Conservation (phyloP, 92 coral and sea anemone genomes). For the Epizoanthus scotinus region DNA sequence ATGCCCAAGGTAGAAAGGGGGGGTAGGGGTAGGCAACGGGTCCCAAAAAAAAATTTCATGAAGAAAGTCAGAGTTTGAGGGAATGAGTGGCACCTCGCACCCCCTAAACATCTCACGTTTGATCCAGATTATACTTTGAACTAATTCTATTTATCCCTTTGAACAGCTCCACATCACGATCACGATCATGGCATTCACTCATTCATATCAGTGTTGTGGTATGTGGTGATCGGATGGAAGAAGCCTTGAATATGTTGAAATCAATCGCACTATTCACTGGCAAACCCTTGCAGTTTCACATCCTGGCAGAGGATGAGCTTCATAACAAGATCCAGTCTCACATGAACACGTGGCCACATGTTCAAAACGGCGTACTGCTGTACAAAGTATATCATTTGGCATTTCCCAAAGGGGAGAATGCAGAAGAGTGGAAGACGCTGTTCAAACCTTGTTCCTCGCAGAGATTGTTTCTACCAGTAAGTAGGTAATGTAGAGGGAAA, state of each 20-base stretch:
- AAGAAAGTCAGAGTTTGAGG: background rate
- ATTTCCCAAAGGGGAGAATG: constrained; percentile 70
- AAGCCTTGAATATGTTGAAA: constrained; percentile 84
- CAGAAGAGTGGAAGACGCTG: constrained; percentile 75
- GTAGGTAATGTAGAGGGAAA: background rate
- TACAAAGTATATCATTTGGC: constrained; percentile 76
- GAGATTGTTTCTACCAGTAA: constrained; percentile 86
- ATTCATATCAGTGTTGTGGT: constrained; percentile 81
- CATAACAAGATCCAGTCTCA: constrained; percentile 56
- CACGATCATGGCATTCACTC: background rate
- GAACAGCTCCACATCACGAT: background rate
- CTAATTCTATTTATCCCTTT: background rate
- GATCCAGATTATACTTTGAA: background rate
- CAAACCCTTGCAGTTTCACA: constrained; percentile 69
- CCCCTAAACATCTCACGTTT: background rate
- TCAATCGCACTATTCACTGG: constrained; percentile 78
- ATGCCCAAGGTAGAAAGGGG: too few species aligned
- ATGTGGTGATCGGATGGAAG: constrained; percentile 80
- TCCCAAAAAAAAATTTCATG: too few species aligned
- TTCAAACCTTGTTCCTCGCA: constrained; percentile 97
- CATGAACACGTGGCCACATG: constrained; percentile 63
- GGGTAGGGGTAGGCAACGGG: too few species aligned
- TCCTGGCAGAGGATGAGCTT: constrained; percentile 75
- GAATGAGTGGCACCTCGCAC: background rate
- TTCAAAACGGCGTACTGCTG: constrained; percentile 47